Evolutionary conservation across 2,888 invertebrate genomes (phyloP).

Genomic region (Amaurobius ferox): DNA sequence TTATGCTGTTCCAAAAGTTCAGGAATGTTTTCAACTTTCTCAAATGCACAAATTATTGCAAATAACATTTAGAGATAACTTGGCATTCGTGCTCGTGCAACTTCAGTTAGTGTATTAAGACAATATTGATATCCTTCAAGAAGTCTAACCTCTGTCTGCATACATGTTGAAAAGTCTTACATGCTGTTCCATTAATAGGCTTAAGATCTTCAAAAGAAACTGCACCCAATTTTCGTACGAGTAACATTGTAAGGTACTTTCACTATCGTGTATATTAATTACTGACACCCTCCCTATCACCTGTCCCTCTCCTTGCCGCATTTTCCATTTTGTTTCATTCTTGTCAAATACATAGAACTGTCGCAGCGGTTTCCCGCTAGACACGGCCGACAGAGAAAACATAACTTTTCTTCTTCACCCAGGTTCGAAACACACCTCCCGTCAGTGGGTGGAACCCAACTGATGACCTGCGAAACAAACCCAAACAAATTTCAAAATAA

Average conservation of each 20-base stretch:
- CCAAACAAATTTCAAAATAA: too few relatives aligned
- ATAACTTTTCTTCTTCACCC: too few relatives aligned
- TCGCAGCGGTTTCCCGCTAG: too few relatives aligned
- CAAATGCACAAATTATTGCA: constrained; percentile 41
- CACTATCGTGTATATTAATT: constrained; percentile 39
- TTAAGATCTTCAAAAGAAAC: constrained; percentile 73
- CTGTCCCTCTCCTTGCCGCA: neutral
- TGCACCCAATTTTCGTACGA: constrained; percentile 67
- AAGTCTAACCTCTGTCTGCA: constrained; percentile 65
- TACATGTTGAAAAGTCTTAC: constrained; percentile 73
- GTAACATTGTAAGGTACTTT: constrained; percentile 67
- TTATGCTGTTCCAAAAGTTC: constrained; percentile 62
- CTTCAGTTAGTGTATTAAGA: constrained; percentile 72
- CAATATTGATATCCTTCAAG: constrained; percentile 75
- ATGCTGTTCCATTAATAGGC: constrained; percentile 73
- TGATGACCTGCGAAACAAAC: too few relatives aligned
- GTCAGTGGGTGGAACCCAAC: too few relatives aligned
- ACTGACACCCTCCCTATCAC: constrained; percentile 55
- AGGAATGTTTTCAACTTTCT: constrained; percentile 57
- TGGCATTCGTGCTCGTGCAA: constrained; percentile 58
- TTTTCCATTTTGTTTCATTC: constrained; percentile 14
- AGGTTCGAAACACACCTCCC: too few relatives aligned
- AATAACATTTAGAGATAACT: constrained; percentile 73
- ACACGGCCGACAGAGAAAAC: too few relatives aligned
- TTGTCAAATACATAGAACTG: constrained; percentile 27